Conservation (phyloP, 2,888 invertebrate species). For the Eledone cirrhosa region DNA sequence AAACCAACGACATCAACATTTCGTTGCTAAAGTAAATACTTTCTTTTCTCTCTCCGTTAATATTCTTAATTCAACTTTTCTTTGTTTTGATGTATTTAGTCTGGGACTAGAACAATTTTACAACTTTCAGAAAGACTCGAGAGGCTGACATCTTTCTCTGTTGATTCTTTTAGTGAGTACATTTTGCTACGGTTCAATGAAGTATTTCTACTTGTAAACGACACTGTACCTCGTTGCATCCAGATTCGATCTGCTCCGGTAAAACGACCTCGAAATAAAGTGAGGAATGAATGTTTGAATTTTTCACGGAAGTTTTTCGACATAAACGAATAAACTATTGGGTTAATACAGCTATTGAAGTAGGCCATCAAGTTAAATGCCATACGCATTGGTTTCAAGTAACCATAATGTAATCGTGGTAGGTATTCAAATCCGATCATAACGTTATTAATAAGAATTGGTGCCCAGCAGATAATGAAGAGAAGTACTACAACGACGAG, state of each 20-base stretch:
- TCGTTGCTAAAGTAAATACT: too few relatives aligned
- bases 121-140: slow-evolving; percentile 13
- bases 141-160: neutral
- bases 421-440: slow-evolving; percentile 74
- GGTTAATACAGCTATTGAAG: slow-evolving; percentile 79
- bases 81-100: neutral
- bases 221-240: neutral
- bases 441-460: slow-evolving; percentile 74
- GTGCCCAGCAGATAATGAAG: slow-evolving; percentile 78
- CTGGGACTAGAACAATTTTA: neutral
- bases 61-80: too few relatives aligned
- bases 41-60: too few relatives aligned
- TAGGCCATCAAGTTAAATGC: slow-evolving; percentile 76
- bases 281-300: slow-evolving; percentile 55
- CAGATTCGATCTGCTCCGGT: neutral
- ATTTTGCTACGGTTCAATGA: slow-evolving; percentile 21
- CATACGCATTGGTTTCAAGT: slow-evolving; percentile 73
- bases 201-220: neutral
- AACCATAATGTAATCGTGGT: slow-evolving; percentile 69
- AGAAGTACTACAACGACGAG: slow-evolving; percentile 76
- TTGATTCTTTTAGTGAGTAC: neutral
- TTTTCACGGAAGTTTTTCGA: slow-evolving; percentile 75
- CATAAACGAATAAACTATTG: slow-evolving; percentile 80
- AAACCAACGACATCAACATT: too few relatives aligned
- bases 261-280: slow-evolving; percentile 40